Base-by-base conservation (phyloP, 2,888 invertebrate species). In the Antitype chi region DNA sequence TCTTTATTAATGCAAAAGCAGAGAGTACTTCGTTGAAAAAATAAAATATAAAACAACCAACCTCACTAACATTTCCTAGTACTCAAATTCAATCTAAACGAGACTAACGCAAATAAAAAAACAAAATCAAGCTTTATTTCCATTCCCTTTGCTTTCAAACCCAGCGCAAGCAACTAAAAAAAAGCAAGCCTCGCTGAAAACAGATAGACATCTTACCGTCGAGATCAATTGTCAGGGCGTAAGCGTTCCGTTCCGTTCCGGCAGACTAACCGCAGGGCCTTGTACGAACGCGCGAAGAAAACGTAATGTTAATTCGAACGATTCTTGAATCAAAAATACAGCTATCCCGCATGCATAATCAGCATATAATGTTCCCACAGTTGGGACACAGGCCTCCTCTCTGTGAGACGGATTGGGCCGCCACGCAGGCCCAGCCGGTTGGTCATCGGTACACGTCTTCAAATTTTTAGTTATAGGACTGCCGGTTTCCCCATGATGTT, bases 151-250 rank as follows among this genome's bases (percentile, higher is more conserved):
- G 60, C 55, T 53, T 49, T 68, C 49, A 59, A 53, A 59, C 23
- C 5, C 47, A 66, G 52, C 5, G 28, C 32, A 43, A 64, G 17
- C 52, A 63, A 55, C 53, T 63, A 49, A 4, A 70, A 81, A 68
- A 64, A 52, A 69, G 23, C 57, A 55, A 53, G 15, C 13, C 15
- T 23, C 17, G n/a, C 32, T 71, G 47, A 62, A 73, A 66, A 68
- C 70, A 66, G 74, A 84, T 70, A 80, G 68, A 73, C 70, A 70
- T 72, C 76, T 76, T 73, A 83, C 25, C 49, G 63, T 55, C 17
- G 60, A 81, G 76, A 74, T 83, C 77, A 82, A 70, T 83, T 76
- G 82, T 57, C 55, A 66, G 38, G 20, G 20, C 63, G 49, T 7
- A 62, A 62, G 55, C 70, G 76, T 76, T 28, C 60, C 76, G 52